Evolutionary conservation across 2,113 vertebrate genomes (phyloP), one percentile per base, ranked within the genome.

Genomic region (Lagenorhynchus albirostris): DNA sequence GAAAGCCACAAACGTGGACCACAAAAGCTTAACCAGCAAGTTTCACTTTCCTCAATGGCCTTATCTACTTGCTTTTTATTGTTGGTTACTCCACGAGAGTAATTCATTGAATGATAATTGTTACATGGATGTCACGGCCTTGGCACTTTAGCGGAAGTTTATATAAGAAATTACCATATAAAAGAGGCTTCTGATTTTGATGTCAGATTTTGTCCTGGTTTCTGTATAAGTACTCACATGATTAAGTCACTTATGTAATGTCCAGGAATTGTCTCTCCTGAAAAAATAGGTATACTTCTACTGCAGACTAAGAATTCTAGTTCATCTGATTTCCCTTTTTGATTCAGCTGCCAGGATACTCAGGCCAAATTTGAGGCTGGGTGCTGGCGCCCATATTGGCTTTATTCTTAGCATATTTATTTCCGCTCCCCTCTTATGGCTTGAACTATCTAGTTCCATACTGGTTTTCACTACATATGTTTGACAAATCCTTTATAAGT

Each of bases 1-100:
- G 81, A 91, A 95, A 97, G 86, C 65, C 62, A 65, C 71, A 70
- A 58, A 29, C 83, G 25, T 86, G n/a, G 77, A 73, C 58, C 50
- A 58, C 86, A 31, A 79, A 84, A 73, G 50, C 89, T 82, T 83
- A 63, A 68, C 33, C 83, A 63, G 44, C 26, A 31, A 58, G 71
- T 41, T 44, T 91, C 55, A 8, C 87, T 89, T 93, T 92, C 62
- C 86, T 79, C 81, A 77, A 73, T 60, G 55, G 73, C 47, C 73
- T 91, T 6, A 20, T 55, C 44, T 29, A 33, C 80, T 92, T 79
- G 62, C 21, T 38, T 80, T 80, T 74, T 68, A 65, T 67, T 79
- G 38, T 68, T 50, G 92, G 79, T 80, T 50, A 55, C 55, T 85
- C 71, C 23, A 3, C 1, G 67, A 55, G 86, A 81, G 62, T 21